phyloP scores from a whole-genome alignment of 2,888 invertebrate genomes.

The Apodemia hepburni region DNA sequence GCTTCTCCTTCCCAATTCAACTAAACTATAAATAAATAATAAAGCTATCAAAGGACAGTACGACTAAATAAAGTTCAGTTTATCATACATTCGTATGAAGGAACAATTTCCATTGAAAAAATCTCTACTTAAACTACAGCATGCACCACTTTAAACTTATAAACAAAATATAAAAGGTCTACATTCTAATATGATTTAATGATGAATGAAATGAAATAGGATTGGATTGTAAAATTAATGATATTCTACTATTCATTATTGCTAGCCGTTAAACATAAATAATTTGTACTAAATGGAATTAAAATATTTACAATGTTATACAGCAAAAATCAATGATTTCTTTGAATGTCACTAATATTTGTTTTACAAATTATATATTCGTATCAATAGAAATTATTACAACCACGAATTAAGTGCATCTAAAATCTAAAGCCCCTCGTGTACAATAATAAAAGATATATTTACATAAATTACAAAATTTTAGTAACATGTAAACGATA shows the following conservation, averaged over 20 bases:
- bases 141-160: constrained; percentile 55
- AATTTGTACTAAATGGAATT: constrained; percentile 75
- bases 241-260: constrained; percentile 38
- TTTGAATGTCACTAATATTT: neutral
- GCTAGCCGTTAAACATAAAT: constrained; percentile 54
- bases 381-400: constrained; percentile 8
- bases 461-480: constrained; percentile 2
- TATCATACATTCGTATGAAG: constrained; percentile 21
- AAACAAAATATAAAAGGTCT: constrained; percentile 10
- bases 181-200: neutral
- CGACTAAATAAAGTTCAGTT: constrained; percentile 26
- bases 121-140: constrained; percentile 66
- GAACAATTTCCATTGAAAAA: constrained; percentile 26
- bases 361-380: constrained; percentile 9
- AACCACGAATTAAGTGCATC: constrained; percentile 20
- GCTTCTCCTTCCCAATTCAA: constrained; percentile 31
- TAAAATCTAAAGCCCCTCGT: constrained; percentile 11
- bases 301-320: constrained; percentile 62
- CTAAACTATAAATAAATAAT: constrained; percentile 33
- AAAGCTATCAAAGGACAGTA: constrained; percentile 34
- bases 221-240: constrained; percentile 28
- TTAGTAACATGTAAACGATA: constrained; percentile 1
- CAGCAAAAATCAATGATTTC: neutral
- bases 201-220: constrained; percentile 24
- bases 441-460: constrained; percentile 9